Evolutionary conservation across 2,797 vertebrate species (phyloP), one percentile per base, ranked within the genome.

Genomic region (Macropodus opercularis): DNA sequence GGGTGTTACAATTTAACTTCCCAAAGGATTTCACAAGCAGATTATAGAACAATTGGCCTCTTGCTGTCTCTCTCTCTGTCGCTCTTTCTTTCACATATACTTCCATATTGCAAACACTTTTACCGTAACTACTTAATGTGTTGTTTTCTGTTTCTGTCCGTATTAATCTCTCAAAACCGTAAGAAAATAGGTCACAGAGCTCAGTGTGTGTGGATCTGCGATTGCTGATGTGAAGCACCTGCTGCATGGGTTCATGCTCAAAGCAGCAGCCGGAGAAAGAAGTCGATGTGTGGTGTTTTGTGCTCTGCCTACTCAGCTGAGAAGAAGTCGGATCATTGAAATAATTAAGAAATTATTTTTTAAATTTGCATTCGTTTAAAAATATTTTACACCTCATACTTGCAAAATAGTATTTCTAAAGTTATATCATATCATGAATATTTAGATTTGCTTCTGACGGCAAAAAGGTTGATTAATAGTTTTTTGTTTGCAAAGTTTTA

Each of bases 1-100:
- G 83, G 75, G 72, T 85, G 75, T 62, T 81, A 43, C 73, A 79
- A 76, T 83, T 82, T 66, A 27, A 63, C 69, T 74, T 77, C 78
- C 74, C 67, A 17, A 18, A 79, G 76, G 72, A 84, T 51, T 55
- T 53, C 22, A 19, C 31, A 35, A 74, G 62, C 65, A 83, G 63
- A 82, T 82, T 69, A 74, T 64, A 72, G 56, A 83, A 80, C 77
- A 79, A 65, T 61, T 74, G 50, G 48, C 21, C 31, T 10, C 9
- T 42, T 41, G 4, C 41, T 2, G 40, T 11, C 15, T 15, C 35
- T 32, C 35, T 17, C 57, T 19, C 44, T 5, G 34, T 7, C 47
- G 6, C 10, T 13, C 39, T n/a, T n/a, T 5, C 40, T 7, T 39
- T 9, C 36, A 29, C 22, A 31, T 26, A 35, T 38, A 27, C 67